Percentiles rank a stretch among this genome's conserved stretches.
phyloP scores from a whole-genome alignment of 2,888 invertebrate species.

The Boloria euphrosyne region DNA sequence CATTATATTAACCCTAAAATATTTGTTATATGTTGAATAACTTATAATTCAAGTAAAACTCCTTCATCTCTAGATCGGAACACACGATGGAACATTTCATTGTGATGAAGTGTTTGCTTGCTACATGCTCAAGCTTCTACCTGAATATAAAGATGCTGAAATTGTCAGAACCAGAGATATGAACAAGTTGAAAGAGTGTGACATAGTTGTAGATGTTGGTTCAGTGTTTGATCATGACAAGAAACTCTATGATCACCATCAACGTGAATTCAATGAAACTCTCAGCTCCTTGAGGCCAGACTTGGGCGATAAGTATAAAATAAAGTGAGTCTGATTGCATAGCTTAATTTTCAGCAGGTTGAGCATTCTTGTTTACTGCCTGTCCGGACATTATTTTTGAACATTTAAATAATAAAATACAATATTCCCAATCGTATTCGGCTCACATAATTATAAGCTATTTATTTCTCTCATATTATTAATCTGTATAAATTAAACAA shows the following conservation, averaged over 20 bases:
- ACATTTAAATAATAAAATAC: too few species aligned
- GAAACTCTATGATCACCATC: conserved; percentile 97
- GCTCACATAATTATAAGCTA: too few species aligned
- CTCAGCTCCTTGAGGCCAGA: conserved; percentile 85
- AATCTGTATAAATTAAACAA: too few species aligned
- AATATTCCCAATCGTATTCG: too few species aligned
- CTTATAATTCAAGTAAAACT: neutral
- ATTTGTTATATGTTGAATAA: neutral
- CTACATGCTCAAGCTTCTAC: conserved; percentile 91
- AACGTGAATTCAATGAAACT: conserved; percentile 87
- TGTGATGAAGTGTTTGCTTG: conserved; percentile 98
- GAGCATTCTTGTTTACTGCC: neutral
- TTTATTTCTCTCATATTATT: too few species aligned
- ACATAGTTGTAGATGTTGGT: conserved; percentile 98
- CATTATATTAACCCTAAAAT: too few species aligned
- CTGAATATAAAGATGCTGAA: conserved; percentile 89
- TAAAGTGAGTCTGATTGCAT: conserved; percentile 66
- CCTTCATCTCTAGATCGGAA: conserved; percentile 81
- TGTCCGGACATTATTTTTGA: too few species aligned
- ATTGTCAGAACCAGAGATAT: conserved; percentile 87
- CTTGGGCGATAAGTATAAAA: conserved; percentile 81
- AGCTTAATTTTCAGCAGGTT: neutral
- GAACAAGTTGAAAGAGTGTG: conserved; percentile 88
- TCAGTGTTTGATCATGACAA: conserved; percentile 89
- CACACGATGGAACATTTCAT: conserved; percentile 93